phyloP scores from a whole-genome alignment of 35 echinoderm and acorn worm genomes.

The Patiria miniata region DNA sequence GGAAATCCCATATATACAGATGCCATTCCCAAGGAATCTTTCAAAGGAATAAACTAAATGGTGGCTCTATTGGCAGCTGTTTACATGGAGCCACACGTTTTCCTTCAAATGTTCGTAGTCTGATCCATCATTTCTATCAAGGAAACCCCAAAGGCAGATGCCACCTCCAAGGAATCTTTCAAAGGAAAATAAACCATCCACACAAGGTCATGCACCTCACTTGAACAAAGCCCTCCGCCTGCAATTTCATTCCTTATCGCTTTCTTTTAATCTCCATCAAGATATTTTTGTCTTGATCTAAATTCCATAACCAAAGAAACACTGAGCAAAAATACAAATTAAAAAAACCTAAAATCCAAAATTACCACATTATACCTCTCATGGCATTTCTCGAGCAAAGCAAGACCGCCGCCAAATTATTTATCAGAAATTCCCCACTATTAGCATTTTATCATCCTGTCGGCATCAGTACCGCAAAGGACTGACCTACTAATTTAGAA shows the following conservation, averaged over 20 bases:
- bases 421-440: slow-evolving; percentile 6
- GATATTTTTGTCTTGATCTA: slow-evolving; percentile 7
- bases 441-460: slow-evolving; percentile 29
- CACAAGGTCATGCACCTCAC: neutral
- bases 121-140: no score
- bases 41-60: no score
- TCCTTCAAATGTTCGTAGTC: no score
- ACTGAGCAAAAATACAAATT: neutral
- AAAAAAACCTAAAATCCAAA: neutral
- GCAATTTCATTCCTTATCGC: neutral
- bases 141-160: no score
- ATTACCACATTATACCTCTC: neutral
- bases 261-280: neutral
- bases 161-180: no score
- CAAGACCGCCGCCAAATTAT: neutral
- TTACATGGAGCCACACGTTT: no score
- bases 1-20: no score
- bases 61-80: no score
- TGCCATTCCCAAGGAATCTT: no score
- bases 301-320: no score
- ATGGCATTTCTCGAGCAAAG: slow-evolving; percentile 7
- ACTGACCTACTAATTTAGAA: slow-evolving; percentile 34
- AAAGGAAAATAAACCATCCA: no score
- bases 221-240: neutral
- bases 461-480: neutral